Base-by-base conservation (phyloP, 2,888 invertebrate species). In the Glaucopsyche alexis region DNA sequence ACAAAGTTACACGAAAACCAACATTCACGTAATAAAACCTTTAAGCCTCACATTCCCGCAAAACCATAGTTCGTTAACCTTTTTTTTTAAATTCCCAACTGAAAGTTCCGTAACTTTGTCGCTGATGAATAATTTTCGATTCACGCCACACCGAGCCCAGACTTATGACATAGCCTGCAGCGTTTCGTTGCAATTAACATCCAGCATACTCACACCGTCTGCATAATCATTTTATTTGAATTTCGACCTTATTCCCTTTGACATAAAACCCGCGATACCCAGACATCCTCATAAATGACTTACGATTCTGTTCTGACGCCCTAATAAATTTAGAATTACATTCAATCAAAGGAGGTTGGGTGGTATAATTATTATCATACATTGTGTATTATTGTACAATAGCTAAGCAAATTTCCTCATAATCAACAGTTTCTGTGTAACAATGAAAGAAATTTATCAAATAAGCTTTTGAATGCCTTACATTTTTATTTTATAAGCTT, bases 71-170 rank as follows among this genome's bases (percentile, higher is more conserved):
- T 66, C 65, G 49, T 52, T 49, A 65, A 66, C 65, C 65, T 65
- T 66, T 72, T 52, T 42, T 67, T 42, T 65, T 49, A 72, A 69
- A 49, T 14, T 49, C 69, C 29, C 47, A 11, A 47, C 47, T 49
- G 29, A 69, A 69, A 67, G 72, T 38, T 66, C 66, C 50, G 72
- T 67, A 72, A 50, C 66, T 72, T 66, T 72, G 72, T 66, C 66
- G 72, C 19, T 52, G 72, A 72, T 72, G 72, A 72, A 72, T 72
- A 72, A 72, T 72, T 66, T 66, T 66, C 66, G 66, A 72, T 72
- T 69, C 69, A 50, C 72, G 66, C 50, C 40, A 72, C 72, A 50
- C 66, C 49, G 72, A 66, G 66, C 72, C 49, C 72, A 66, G 72
- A 72, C 72, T 72, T 72, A 72, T 72, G 72, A 66, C 65, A 50